Conservation (phyloP, 2,113 vertebrate species). For the Danio rerio region DNA sequence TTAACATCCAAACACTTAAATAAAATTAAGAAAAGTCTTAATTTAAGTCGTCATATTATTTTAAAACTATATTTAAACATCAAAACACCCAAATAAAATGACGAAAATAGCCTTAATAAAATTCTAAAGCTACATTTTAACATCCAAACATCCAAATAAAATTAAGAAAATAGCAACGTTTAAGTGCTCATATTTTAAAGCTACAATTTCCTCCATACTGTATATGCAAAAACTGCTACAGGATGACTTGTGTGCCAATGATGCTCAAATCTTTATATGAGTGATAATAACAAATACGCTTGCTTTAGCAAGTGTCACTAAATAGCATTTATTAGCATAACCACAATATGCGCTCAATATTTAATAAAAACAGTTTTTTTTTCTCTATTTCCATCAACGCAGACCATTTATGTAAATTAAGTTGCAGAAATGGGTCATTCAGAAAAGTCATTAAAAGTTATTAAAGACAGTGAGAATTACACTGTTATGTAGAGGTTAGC, state of each 20-base stretch:
- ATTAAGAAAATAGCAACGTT: no score
- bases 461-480: constrained; percentile 15
- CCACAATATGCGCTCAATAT: neutral
- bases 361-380: constrained; percentile 6
- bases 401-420: constrained; percentile 14
- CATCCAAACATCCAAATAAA: no score
- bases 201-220: no score
- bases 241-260: neutral
- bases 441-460: constrained; percentile 16
- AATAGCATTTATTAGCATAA: neutral
- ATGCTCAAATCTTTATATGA: neutral
- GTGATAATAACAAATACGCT: neutral
- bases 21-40: no score
- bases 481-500: neutral
- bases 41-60: no score
- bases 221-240: neutral
- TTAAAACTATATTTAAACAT: no score
- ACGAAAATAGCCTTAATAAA: no score
- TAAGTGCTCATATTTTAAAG: neutral
- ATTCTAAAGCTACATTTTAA: no score
- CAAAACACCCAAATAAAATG: no score
- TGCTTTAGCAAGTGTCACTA: neutral
- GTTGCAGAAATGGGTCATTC: constrained; percentile 9
- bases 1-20: no score
- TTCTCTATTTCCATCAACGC: neutral